A percentile compares a stretch with the other conserved stretches of the same genome.
phyloP scores from a whole-genome alignment of 2,888 invertebrate species.

The Metallyticus violacea region DNA sequence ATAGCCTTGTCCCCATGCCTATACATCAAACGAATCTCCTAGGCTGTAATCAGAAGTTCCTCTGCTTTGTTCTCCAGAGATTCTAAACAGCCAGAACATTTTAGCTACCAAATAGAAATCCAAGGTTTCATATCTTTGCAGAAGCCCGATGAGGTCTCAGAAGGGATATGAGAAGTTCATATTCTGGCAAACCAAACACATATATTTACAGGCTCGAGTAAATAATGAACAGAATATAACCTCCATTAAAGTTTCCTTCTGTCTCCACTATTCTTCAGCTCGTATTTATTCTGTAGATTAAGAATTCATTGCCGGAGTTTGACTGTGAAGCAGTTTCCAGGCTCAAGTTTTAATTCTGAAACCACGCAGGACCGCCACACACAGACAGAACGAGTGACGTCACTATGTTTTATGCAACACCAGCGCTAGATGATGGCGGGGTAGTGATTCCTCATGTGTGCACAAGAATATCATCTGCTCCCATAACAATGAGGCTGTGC shows the following conservation, averaged over 20 bases:
- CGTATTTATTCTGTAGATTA: not conserved
- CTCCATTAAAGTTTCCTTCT: not conserved
- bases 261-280: not conserved
- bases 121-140: not conserved
- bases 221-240: not conserved
- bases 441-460: not conserved
- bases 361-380: not conserved
- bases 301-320: not conserved
- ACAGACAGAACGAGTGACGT: not conserved
- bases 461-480: constrained; percentile 1
- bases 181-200: not conserved
- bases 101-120: not conserved
- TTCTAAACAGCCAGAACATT: not conserved
- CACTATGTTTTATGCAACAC: constrained; percentile 14
- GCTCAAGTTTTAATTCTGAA: not conserved
- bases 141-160: not conserved
- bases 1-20: no score
- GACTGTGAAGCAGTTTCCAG: not conserved
- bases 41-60: not conserved
- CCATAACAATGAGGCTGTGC: constrained; percentile 12
- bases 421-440: not conserved
- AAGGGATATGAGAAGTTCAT: not conserved
- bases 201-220: not conserved
- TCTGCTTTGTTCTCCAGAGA: not conserved
- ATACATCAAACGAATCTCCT: no score